A percentile compares a stretch with the other conserved stretches of the same genome.
Evolutionary conservation across 2,888 invertebrate species (phyloP).

Genomic region (Lasioglossum calceatum): DNA sequence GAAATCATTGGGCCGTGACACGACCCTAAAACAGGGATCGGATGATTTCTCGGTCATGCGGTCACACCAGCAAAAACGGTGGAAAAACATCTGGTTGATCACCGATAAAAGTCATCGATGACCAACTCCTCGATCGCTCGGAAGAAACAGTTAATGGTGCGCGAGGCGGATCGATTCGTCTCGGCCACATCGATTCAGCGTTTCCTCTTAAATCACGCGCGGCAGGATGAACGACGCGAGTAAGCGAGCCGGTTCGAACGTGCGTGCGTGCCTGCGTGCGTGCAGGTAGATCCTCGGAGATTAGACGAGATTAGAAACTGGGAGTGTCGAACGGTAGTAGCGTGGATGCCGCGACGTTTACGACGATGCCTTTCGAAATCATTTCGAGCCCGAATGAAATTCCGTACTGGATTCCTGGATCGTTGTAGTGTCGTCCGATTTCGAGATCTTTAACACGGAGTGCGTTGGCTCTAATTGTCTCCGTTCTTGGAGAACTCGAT

Average conservation of each 20-base stretch:
- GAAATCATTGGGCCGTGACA: not conserved
- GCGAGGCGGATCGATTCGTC: slow-evolving; percentile 59
- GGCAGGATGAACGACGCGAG: slow-evolving; percentile 43
- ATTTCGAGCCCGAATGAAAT: slow-evolving; percentile 22
- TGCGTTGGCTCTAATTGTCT: not conserved
- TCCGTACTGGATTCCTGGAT: slow-evolving; percentile 20
- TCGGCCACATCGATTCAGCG: slow-evolving; percentile 61
- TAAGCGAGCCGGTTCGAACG: slow-evolving; percentile 17
- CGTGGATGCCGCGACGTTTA: slow-evolving; percentile 51
- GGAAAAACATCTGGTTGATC: slow-evolving; percentile 17
- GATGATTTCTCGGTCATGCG: not conserved
- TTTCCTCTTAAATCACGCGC: slow-evolving; percentile 57
- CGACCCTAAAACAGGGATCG: not conserved
- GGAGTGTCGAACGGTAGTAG: slow-evolving; percentile 74
- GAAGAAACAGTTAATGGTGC: slow-evolving; percentile 51
- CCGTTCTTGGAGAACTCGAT: not conserved
- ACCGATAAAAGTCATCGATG: slow-evolving; percentile 19
- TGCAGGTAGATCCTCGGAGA: slow-evolving; percentile 58
- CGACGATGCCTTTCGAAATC: slow-evolving; percentile 60
- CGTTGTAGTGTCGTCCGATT: not conserved
- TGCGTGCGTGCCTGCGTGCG: slow-evolving; percentile 25
- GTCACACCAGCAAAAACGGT: not conserved
- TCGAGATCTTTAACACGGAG: not conserved
- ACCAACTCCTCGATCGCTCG: slow-evolving; percentile 4
- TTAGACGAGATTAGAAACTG: slow-evolving; percentile 72